Evolutionary conservation across 2,888 invertebrate genomes (phyloP).

Genomic region (Aelia acuminata): DNA sequence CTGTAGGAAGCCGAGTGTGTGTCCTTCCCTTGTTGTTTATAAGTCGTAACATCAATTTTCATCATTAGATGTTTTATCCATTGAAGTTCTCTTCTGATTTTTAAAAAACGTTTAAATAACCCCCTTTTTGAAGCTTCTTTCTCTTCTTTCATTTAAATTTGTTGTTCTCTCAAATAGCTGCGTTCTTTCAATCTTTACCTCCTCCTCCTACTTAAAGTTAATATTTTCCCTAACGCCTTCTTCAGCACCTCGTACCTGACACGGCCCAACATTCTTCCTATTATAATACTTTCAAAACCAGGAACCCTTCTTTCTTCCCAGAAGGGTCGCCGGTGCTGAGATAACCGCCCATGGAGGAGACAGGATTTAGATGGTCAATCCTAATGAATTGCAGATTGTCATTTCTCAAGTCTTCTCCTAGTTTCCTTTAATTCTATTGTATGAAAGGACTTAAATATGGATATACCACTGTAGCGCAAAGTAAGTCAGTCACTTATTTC

Average conservation of each 20-base stretch:
- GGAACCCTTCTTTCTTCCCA: neutral
- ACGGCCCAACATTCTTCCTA: neutral
- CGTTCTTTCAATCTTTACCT: neutral
- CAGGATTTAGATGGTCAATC: neutral
- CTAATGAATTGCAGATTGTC: neutral
- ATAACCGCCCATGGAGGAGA: neutral
- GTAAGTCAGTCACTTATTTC: too few species aligned
- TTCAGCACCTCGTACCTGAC: neutral
- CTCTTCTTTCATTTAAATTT: too few species aligned
- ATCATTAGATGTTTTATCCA: too few species aligned
- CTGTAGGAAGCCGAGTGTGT: too few species aligned
- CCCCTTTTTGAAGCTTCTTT: too few species aligned
- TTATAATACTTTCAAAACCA: neutral
- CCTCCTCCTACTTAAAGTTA: neutral
- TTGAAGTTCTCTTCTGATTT: too few species aligned
- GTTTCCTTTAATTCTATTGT: neutral
- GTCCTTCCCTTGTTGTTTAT: too few species aligned
- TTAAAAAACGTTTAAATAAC: too few species aligned
- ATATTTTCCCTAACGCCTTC: neutral
- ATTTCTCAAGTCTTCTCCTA: neutral
- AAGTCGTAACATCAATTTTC: too few species aligned
- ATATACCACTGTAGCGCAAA: too few species aligned
- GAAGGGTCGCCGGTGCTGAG: neutral
- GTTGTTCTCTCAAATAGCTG: too few species aligned
- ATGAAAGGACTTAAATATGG: neutral